Percentiles rank a stretch among this genome's conserved stretches.
These are phyloP conservation scores for Ecdyonurus torrentis DNA, from an alignment of 2,888 invertebrate genomes.

Conservation along the genomic window DNA sequence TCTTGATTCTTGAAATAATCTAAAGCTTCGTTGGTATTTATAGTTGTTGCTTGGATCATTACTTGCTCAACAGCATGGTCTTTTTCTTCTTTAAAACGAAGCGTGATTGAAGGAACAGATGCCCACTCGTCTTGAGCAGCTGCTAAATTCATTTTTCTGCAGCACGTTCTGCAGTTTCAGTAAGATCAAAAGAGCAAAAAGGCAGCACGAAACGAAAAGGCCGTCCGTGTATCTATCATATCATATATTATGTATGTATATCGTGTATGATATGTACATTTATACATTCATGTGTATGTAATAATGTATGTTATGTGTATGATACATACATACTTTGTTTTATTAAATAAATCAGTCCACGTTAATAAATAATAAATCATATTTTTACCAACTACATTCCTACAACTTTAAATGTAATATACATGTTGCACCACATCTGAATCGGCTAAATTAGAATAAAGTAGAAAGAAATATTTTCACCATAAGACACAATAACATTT, in stretches of 20 bases:
- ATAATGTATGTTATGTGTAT: background rate
- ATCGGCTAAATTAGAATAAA: too few species aligned
- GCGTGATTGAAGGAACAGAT: conserved; percentile 11
- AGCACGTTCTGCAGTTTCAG: background rate
- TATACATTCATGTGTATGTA: background rate
- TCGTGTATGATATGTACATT: background rate
- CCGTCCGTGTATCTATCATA: background rate
- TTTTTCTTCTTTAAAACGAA: background rate
- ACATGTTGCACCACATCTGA: too few species aligned
- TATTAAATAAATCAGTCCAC: too few species aligned
- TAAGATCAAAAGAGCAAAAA: background rate
- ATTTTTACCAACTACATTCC: too few species aligned
- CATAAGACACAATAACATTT: too few species aligned
- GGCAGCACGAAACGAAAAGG: background rate
- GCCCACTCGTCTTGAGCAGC: conserved; percentile 12
- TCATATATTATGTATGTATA: background rate
- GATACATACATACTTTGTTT: background rate
- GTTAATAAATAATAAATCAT: too few species aligned
- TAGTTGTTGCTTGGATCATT: background rate
- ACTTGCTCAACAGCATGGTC: conserved; percentile 7
- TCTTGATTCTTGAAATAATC: background rate
- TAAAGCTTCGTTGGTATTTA: background rate
- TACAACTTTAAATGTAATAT: too few species aligned
- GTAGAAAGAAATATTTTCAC: too few species aligned
- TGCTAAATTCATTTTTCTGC: background rate